phyloP scores from a whole-genome alignment of 2,113 vertebrate genomes.

The Alces alces region DNA sequence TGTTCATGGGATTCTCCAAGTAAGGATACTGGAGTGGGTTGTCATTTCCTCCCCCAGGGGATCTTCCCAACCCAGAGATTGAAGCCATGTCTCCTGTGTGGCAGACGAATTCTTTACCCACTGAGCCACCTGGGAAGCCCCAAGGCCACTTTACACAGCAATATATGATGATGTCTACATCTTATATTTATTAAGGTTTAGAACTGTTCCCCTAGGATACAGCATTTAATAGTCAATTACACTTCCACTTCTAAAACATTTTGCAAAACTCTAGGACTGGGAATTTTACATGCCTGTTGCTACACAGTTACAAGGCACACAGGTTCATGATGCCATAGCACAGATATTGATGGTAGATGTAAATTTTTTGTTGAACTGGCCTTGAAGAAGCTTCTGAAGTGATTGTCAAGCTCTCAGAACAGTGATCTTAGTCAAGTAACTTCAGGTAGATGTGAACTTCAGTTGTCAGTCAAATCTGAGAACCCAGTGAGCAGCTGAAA shows the following conservation, averaged over 20 bases:
- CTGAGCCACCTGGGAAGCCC: background rate
- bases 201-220: background rate
- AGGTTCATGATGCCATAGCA: constrained; percentile 91
- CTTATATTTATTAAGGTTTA: background rate
- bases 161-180: background rate
- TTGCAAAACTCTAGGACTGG: constrained; percentile 90
- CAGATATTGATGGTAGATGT: constrained; percentile 88
- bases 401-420: constrained; percentile 93
- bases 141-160: background rate
- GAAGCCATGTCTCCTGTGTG: background rate
- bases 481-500: constrained; percentile 5
- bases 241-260: constrained; percentile 8
- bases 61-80: background rate
- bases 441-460: constrained; percentile 91
- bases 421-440: constrained; percentile 86
- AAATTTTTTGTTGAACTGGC: constrained; percentile 91
- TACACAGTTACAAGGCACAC: constrained; percentile 89
- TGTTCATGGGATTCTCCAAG: background rate
- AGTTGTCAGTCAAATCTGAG: constrained; percentile 86
- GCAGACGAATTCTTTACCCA: background rate
- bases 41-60: background rate
- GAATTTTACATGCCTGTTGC: constrained; percentile 90
- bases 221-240: background rate
- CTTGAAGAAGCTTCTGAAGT: constrained; percentile 93
- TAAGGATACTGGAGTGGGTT: background rate